phyloP scores from a whole-genome alignment of 2,797 vertebrate species.

The Pyrocephalus nanus region DNA sequence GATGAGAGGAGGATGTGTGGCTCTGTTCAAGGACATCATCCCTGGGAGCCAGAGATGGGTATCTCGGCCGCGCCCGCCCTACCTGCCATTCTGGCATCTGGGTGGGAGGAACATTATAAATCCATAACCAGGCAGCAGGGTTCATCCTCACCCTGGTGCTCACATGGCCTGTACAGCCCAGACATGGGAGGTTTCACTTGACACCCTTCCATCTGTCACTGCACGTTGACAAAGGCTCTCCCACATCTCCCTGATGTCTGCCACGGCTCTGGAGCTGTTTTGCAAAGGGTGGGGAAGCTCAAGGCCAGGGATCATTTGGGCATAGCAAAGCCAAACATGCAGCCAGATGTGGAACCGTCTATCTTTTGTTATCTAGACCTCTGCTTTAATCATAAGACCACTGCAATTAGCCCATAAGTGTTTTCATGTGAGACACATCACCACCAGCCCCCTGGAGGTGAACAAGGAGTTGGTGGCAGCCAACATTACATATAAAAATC shows the following conservation, averaged over 20 bases:
- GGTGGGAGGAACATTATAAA: neutral
- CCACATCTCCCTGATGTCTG: neutral
- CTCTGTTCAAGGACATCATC: neutral
- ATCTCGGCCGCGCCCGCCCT: neutral
- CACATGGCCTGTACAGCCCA: neutral
- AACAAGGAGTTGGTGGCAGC: neutral
- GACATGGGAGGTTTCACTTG: neutral
- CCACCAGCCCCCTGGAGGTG: neutral
- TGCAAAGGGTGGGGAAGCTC: neutral
- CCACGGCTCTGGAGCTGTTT: neutral
- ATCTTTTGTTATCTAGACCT: neutral
- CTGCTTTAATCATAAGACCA: neutral
- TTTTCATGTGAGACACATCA: neutral
- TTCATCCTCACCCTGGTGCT: neutral
- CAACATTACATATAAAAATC: neutral
- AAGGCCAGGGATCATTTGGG: neutral
- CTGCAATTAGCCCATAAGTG: neutral
- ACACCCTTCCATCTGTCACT: neutral
- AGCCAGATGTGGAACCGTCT: neutral
- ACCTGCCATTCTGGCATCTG: neutral
- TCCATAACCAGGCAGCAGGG: neutral
- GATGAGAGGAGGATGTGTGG: neutral
- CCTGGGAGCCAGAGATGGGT: neutral
- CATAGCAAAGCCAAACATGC: neutral
- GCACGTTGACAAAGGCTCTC: neutral